Conservation (phyloP, 1,140 invertebrate genomes). For the Hormaphis cornu region DNA sequence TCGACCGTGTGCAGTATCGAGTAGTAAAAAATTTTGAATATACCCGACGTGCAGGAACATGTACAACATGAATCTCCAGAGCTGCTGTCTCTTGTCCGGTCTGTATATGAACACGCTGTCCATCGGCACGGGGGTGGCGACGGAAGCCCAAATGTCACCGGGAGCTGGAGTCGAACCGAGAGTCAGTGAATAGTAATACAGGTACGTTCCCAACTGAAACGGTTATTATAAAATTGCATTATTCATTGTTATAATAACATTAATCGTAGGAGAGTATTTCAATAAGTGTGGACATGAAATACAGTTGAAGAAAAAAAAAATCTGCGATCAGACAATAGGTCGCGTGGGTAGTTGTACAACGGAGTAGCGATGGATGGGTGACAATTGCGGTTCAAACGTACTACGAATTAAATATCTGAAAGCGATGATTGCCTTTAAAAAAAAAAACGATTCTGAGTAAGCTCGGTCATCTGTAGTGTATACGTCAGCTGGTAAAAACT, state of each 20-base stretch:
- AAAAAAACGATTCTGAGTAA: too few relatives aligned
- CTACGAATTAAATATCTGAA: too few relatives aligned
- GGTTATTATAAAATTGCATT: conserved; percentile 36
- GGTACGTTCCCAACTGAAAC: conserved; percentile 81
- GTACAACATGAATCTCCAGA: conserved; percentile 91
- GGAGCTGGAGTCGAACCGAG: conserved; percentile 50
- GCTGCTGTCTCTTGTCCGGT: conserved; percentile 78
- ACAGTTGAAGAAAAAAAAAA: too few relatives aligned
- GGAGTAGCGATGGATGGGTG: too few relatives aligned
- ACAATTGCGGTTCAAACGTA: too few relatives aligned
- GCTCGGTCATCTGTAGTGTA: too few relatives aligned
- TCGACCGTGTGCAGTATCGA: not conserved
- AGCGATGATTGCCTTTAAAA: too few relatives aligned
- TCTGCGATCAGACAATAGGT: too few relatives aligned
- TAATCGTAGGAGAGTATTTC: too few relatives aligned
- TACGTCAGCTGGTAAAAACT: too few relatives aligned
- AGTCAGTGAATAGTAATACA: conserved; percentile 55
- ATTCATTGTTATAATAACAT: not conserved
- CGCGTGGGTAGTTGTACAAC: too few relatives aligned
- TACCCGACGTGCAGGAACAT: conserved; percentile 90
- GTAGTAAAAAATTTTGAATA: conserved; percentile 30
- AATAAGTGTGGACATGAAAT: too few relatives aligned
- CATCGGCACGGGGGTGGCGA: conserved; percentile 67
- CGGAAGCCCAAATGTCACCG: conserved; percentile 72
- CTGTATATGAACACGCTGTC: conserved; percentile 89